phyloP scores from a whole-genome alignment of 2,888 invertebrate genomes.

The Diabrotica balteata region DNA sequence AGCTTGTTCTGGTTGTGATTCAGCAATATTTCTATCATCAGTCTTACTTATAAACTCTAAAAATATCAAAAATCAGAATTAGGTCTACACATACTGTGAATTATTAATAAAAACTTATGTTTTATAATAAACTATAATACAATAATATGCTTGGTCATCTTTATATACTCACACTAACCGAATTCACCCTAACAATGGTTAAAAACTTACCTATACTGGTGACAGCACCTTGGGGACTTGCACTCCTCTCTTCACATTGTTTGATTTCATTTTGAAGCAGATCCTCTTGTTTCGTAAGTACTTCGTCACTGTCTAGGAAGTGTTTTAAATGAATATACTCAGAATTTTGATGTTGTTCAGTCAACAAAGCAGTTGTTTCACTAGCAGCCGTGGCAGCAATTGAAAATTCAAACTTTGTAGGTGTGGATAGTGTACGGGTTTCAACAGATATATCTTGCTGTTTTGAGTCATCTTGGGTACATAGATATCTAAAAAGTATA shows the following conservation, averaged over 20 bases:
- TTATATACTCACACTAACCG: too few relatives aligned
- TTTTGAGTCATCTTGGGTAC: slow-evolving; percentile 11
- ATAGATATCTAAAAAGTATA: slow-evolving; percentile 12
- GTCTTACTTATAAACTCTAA: not conserved
- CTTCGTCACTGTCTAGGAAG: slow-evolving; percentile 55
- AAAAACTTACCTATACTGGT: slow-evolving; percentile 31
- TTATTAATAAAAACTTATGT: too few relatives aligned
- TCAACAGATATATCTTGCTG: slow-evolving; percentile 31
- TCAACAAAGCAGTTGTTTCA: slow-evolving; percentile 46
- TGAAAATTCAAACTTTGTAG: slow-evolving; percentile 51
- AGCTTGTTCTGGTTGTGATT: not conserved
- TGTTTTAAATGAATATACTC: slow-evolving; percentile 56
- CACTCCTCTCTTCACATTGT: slow-evolving; percentile 8
- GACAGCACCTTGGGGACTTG: slow-evolving; percentile 44
- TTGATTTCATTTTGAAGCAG: slow-evolving; percentile 38
- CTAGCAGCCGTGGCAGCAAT: slow-evolving; percentile 38
- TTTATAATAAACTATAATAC: too few relatives aligned
- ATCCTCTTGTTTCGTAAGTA: slow-evolving; percentile 47
- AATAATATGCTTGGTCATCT: too few relatives aligned
- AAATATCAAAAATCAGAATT: not conserved
- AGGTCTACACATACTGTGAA: too few relatives aligned
- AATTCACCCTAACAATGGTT: not conserved
- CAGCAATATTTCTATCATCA: slow-evolving; percentile 1
- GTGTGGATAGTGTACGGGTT: slow-evolving; percentile 41
- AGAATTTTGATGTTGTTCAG: slow-evolving; percentile 51